These are phyloP conservation scores for Drosophila bocqueti DNA, from an alignment of 1,140 invertebrate species.

Conservation along the genomic window DNA sequence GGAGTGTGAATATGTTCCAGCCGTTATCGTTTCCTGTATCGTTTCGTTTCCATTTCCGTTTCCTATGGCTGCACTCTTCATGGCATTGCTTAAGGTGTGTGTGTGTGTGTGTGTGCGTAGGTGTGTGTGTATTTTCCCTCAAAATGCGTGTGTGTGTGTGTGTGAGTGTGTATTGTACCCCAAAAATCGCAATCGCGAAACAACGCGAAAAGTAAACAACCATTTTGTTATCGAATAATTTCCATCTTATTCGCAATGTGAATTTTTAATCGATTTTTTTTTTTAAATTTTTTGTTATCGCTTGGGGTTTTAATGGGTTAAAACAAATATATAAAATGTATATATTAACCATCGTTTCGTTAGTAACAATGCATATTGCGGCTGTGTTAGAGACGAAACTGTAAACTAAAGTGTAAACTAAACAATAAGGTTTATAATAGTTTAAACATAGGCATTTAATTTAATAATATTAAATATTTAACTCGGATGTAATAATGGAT, in stretches of 20 bases:
- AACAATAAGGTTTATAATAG: conserved; percentile 16
- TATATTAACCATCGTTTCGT: conserved; percentile 29
- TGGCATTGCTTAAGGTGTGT: conserved; percentile 49
- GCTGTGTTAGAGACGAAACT: conserved; percentile 35
- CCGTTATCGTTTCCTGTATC: conserved; percentile 20
- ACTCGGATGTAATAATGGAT: conserved; percentile 40
- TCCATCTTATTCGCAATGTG: conserved; percentile 60
- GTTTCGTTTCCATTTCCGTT: conserved; percentile 25
- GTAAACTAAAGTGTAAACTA: conserved; percentile 29
- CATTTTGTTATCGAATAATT: conserved; percentile 50
- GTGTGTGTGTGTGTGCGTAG: conserved; percentile 11
- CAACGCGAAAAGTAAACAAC: conserved; percentile 71
- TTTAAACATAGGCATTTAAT: conserved; percentile 3
- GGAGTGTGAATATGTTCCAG: conserved; percentile 24
- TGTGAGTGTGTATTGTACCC: conserved; percentile 3
- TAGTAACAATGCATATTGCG: conserved; percentile 50
- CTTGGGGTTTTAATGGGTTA: conserved; percentile 28
- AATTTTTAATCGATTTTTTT: conserved; percentile 54
- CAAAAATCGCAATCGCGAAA: conserved; percentile 27
- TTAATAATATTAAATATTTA: conserved; percentile 37
- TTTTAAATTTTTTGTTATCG: conserved; percentile 26
- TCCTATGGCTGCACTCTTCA: conserved; percentile 50
- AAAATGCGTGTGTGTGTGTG: conserved; percentile 13
- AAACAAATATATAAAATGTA: conserved; percentile 58
- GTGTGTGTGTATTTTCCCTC: background rate